These are phyloP conservation scores for Cynoglossus semilaevis DNA, from an alignment of 2,113 vertebrate species.

Conservation along the genomic window DNA sequence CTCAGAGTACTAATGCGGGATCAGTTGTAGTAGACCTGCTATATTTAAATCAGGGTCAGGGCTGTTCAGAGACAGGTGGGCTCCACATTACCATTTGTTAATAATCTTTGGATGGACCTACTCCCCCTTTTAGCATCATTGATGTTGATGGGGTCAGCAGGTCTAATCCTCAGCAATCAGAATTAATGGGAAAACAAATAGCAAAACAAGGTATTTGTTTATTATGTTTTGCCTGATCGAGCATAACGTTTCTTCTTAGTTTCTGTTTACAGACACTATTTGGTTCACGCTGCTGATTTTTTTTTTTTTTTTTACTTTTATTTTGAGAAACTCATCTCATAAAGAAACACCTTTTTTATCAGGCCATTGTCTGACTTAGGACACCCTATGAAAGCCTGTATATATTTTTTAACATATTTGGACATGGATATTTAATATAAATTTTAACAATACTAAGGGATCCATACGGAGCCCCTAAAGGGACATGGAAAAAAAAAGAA, in stretches of 20 bases:
- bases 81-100: conserved; percentile 37
- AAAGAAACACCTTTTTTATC: conserved; percentile 13
- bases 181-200: conserved; percentile 45
- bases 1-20: conserved; percentile 45
- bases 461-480: too few species aligned
- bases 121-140: conserved; percentile 42
- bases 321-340: conserved; percentile 6
- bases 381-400: too few species aligned
- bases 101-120: conserved; percentile 44
- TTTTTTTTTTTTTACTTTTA: too few species aligned
- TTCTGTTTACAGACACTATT: neutral
- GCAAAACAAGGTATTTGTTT: conserved; percentile 9
- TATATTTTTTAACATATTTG: too few species aligned
- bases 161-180: conserved; percentile 35
- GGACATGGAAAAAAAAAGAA: too few species aligned
- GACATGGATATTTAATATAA: too few species aligned
- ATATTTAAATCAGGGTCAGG: conserved; percentile 54
- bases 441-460: too few species aligned
- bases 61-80: conserved; percentile 27
- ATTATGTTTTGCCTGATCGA: neutral
- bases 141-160: conserved; percentile 44
- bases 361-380: conserved; percentile 26
- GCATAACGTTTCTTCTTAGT: neutral
- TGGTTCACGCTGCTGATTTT: neutral
- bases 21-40: conserved; percentile 44